Evolutionary conservation across 64 coral and sea anemone genomes (phyloP).

Genomic region (Stichodactyla mertensii): DNA sequence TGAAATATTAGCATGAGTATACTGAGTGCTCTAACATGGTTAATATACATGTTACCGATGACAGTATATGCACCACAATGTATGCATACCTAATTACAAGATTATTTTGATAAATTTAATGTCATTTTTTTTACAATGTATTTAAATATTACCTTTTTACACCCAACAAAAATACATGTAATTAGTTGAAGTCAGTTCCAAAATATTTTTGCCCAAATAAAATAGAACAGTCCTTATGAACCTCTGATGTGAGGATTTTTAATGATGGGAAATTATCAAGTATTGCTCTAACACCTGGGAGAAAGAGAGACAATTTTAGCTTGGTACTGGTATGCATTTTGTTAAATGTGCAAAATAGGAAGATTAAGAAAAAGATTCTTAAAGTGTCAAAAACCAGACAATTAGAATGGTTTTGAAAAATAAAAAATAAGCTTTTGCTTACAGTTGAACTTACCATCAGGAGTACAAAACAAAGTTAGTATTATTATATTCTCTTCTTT

Average conservation of each 20-base stretch:
- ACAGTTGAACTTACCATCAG: conserved; percentile 52
- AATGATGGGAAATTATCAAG: conserved; percentile 70
- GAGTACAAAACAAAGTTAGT: conserved; percentile 85
- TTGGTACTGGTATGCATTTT: neutral
- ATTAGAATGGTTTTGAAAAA: too few species aligned
- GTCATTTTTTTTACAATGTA: neutral
- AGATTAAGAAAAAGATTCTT: too few species aligned
- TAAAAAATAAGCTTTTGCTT: neutral
- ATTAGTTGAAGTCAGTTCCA: conserved; percentile 74
- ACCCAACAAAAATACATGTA: neutral
- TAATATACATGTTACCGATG: too few species aligned
- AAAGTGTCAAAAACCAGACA: too few species aligned
- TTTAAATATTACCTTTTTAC: neutral
- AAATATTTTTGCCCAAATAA: conserved; percentile 99
- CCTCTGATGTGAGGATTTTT: conserved; percentile 89
- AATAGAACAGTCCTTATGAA: conserved; percentile 67
- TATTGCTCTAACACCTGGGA: conserved; percentile 57
- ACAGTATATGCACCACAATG: too few species aligned
- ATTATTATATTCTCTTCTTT: conserved; percentile 89
- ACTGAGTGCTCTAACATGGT: too few species aligned
- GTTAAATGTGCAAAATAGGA: too few species aligned
- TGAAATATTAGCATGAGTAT: too few species aligned
- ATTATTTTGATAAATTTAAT: neutral
- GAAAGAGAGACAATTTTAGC: neutral
- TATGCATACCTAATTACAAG: too few species aligned